These are phyloP conservation scores for Sebastes itinus DNA, from an alignment of 2,797 vertebrate genomes.

Conservation along the genomic window DNA sequence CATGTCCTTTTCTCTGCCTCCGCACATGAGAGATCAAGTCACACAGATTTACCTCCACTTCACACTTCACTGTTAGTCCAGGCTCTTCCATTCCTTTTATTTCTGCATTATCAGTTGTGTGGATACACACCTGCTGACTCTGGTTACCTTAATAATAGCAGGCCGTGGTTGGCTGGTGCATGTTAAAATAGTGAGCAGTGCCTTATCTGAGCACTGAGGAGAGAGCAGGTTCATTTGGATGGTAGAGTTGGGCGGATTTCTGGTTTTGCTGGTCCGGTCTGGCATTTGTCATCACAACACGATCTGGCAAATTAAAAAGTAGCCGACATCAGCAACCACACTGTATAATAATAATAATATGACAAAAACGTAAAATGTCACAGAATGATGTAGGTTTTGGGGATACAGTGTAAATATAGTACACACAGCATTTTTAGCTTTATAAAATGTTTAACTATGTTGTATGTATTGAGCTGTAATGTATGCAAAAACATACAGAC, in stretches of 20 bases:
- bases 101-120: conserved; percentile 14
- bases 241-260: background rate
- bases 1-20: conserved; percentile 29
- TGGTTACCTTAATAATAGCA: conserved; percentile 24
- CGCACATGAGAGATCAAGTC: conserved; percentile 26
- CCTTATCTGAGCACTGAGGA: conserved; percentile 1
- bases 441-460: too few species aligned
- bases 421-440: too few species aligned
- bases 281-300: too few species aligned
- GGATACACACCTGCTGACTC: conserved; percentile 57
- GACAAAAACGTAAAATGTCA: too few species aligned
- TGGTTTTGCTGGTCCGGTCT: background rate
- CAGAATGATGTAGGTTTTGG: too few species aligned
- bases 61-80: background rate
- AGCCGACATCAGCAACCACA: too few species aligned
- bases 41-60: conserved; percentile 23
- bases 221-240: conserved; percentile 44
- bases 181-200: conserved; percentile 39
- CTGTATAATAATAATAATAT: too few species aligned
- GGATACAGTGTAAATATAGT: too few species aligned
- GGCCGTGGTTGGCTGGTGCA: conserved; percentile 34
- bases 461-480: too few species aligned
- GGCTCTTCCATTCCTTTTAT: background rate
- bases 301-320: too few species aligned
- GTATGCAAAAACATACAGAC: too few species aligned